phyloP scores from a whole-genome alignment of 2,113 vertebrate species.

The Notothenia coriiceps region DNA sequence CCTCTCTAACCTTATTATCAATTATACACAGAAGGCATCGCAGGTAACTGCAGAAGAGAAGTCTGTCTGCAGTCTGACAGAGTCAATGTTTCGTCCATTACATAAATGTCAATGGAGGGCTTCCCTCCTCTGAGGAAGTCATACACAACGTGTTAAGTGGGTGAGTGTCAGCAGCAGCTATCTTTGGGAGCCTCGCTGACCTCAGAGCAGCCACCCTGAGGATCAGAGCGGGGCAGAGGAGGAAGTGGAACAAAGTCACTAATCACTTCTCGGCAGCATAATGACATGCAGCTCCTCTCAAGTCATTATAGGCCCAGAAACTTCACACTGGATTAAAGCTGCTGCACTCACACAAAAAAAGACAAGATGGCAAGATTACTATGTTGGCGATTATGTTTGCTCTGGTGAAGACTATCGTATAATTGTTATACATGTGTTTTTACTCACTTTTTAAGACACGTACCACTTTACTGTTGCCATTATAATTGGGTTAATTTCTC shows the following conservation, averaged over 20 bases:
- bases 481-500: too few species aligned
- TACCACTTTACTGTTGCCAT: too few species aligned
- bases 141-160: slow-evolving; percentile 5
- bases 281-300: background rate
- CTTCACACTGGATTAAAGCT: slow-evolving; percentile 2
- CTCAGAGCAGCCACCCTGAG: background rate
- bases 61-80: slow-evolving; percentile 11
- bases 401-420: too few species aligned
- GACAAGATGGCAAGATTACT: too few species aligned
- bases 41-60: slow-evolving; percentile 28
- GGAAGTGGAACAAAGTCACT: slow-evolving; percentile 5
- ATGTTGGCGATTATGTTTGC: too few species aligned
- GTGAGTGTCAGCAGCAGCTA: background rate
- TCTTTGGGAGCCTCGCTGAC: background rate
- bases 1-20: slow-evolving; percentile 38
- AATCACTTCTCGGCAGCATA: slow-evolving; percentile 34
- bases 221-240: background rate
- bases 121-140: slow-evolving; percentile 21
- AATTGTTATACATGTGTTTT: too few species aligned
- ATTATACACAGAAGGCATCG: slow-evolving; percentile 5
- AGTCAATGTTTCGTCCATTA: slow-evolving; percentile 24
- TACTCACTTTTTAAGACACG: too few species aligned
- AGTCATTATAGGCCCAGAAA: background rate
- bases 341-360: background rate
- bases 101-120: slow-evolving; percentile 18